Evolutionary conservation across 1,140 invertebrate genomes (phyloP), one percentile per base, ranked within the genome.

Genomic region (Atta texana): DNA sequence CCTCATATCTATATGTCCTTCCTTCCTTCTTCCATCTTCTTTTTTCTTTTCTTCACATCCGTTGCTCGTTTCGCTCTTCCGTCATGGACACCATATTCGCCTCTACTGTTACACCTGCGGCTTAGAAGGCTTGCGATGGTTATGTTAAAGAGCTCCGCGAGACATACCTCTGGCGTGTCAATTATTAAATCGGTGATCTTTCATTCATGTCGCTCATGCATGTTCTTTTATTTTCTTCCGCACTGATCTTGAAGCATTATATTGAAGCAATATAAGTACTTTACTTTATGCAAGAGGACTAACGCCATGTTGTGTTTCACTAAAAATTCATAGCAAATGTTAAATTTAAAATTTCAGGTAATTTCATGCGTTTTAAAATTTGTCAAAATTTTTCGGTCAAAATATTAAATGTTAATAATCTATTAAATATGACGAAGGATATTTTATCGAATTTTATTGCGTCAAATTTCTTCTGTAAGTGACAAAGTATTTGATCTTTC

Each of bases 81-180:
- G 39, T 16, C 66, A 16, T 31, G 14, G 31, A 3, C 57, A 61
- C 85, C 72, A 84, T 84, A 78, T 84, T 89, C 85, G 85, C 53
- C 51, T 68, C 66, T 77, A 72, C 76, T 76, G 85, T 87, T 87
- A 87, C 88, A 90, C 85, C 89, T 87, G 88, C 85, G 88, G 64
- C 85, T 89, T 89, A 89, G 24, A 90, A 84, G 89, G 88, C 72
- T 87, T n/a, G 0, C 21, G 63, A 84, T 78, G 72, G 72, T 85
- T 87, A 81, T 4, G 55, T 82, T 77, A n/a, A 12, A 69, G 14
- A 57, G 24, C 21, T 6, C 21, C 78, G 5, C 21, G 53, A 82
- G 53, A 64, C 28, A 39, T 28, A 76, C n/a, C 49, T 68, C 39
- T 24, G 63, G 68, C 68, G 49, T 61, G 55, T 34, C 69, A 61